These are phyloP conservation scores for Drosophila cardini DNA, from an alignment of 1,140 invertebrate species.

Conservation along the genomic window DNA sequence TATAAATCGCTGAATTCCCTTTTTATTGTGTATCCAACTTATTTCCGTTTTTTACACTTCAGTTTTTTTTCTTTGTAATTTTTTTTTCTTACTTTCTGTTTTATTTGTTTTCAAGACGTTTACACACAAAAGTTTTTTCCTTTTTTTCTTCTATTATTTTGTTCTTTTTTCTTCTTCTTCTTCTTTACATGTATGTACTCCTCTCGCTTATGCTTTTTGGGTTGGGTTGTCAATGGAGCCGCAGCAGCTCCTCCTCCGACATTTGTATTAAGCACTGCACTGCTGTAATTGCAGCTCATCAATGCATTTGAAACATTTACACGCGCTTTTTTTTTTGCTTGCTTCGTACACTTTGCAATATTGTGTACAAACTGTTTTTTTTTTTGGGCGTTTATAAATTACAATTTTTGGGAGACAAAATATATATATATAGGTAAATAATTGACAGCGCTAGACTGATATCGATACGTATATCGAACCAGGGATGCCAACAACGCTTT, in stretches of 20 bases:
- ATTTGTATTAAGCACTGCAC: slow-evolving; percentile 44
- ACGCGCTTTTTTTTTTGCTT: slow-evolving; percentile 17
- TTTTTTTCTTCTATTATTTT: slow-evolving; percentile 15
- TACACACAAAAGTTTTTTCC: slow-evolving; percentile 12
- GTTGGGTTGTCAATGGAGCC: slow-evolving; percentile 71
- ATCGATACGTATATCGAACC: slow-evolving; percentile 47
- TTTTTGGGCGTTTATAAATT: slow-evolving; percentile 52
- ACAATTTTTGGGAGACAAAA: slow-evolving; percentile 52
- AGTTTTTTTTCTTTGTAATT: too few relatives aligned
- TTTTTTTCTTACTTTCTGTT: slow-evolving; percentile 16
- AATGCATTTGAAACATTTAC: slow-evolving; percentile 37
- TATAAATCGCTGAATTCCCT: slow-evolving; percentile 10
- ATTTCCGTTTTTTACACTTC: too few relatives aligned
- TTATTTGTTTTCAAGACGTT: slow-evolving; percentile 18
- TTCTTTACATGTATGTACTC: slow-evolving; percentile 39
- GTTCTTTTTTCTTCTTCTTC: slow-evolving; percentile 27
- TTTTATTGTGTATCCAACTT: slow-evolving; percentile 10
- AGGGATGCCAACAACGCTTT: slow-evolving; percentile 38
- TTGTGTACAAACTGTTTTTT: slow-evolving; percentile 31
- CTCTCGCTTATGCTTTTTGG: slow-evolving; percentile 65
- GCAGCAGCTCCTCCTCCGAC: slow-evolving; percentile 56
- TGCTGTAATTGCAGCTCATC: slow-evolving; percentile 47
- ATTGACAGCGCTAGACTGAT: slow-evolving; percentile 58
- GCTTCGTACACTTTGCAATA: slow-evolving; percentile 35
- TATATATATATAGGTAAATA: slow-evolving; percentile 58